phyloP scores from a whole-genome alignment of 1,140 invertebrate genomes.

The Drosophila nannoptera region DNA sequence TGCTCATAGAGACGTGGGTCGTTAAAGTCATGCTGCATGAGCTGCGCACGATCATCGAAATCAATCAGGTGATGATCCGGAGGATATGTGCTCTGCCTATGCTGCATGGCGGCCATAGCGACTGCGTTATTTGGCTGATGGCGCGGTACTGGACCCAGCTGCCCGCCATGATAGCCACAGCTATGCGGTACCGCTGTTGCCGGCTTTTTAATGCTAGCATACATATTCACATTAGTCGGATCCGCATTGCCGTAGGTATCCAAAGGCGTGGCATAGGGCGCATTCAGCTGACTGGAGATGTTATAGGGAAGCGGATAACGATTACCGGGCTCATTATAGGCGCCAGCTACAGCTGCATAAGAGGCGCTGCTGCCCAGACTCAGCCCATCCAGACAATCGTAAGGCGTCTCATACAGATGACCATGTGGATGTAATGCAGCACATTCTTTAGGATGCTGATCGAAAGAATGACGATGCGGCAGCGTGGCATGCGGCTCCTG shows the following conservation, averaged over 20 bases:
- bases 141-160: constrained; percentile 6
- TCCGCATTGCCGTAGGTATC: constrained; percentile 51
- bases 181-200: constrained; percentile 32
- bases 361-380: constrained; percentile 70
- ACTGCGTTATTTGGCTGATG: constrained; percentile 11
- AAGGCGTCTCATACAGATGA: constrained; percentile 70
- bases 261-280: constrained; percentile 58
- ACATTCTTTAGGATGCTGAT: constrained; percentile 70
- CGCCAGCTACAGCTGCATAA: constrained; percentile 69
- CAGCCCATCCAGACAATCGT: constrained; percentile 70
- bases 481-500: constrained; percentile 63
- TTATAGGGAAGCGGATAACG: constrained; percentile 77
- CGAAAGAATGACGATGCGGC: constrained; percentile 76
- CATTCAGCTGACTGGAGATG: constrained; percentile 72
- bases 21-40: constrained; percentile 70
- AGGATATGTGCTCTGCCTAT: constrained; percentile 70
- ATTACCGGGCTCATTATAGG: constrained; percentile 76
- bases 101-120: constrained; percentile 54
- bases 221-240: constrained; percentile 39
- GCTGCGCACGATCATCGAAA: constrained; percentile 81
- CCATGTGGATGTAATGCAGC: constrained; percentile 30
- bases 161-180: constrained; percentile 52
- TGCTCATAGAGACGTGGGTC: constrained; percentile 54
- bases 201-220: constrained; percentile 46
- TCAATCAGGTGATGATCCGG: constrained; percentile 84